These are phyloP conservation scores for Pygoscelis antarcticus DNA, from an alignment of 2,113 vertebrate species.

Conservation along the genomic window DNA sequence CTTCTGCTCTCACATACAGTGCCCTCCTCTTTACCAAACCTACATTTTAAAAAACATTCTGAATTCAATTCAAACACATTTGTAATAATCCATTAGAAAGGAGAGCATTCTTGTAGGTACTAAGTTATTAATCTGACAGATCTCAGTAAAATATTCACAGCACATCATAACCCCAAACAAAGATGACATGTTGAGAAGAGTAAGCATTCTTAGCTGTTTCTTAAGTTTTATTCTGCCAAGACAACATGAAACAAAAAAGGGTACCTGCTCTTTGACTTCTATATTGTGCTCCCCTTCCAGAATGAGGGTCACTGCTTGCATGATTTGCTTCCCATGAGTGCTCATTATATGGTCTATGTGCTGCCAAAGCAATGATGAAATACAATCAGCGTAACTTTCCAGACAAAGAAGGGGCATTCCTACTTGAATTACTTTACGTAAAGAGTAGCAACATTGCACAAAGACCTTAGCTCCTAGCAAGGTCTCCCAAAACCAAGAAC, in stretches of 20 bases:
- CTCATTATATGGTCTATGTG: constrained; percentile 99
- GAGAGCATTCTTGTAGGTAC: background rate
- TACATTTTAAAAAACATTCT: background rate
- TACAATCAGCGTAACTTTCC: constrained; percentile 3
- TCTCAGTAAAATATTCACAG: background rate
- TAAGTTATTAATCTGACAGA: background rate
- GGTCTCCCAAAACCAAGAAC: background rate
- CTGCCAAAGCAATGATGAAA: constrained; percentile 77
- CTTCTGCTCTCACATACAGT: background rate
- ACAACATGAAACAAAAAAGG: background rate
- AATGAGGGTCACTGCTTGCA: constrained; percentile 98
- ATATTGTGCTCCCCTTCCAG: constrained; percentile 95
- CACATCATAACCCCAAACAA: background rate
- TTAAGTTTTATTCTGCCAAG: background rate
- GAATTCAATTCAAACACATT: background rate
- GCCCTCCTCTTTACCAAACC: background rate
- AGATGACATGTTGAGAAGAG: background rate
- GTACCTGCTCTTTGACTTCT: constrained; percentile 98
- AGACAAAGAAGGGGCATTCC: background rate
- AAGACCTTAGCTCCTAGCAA: background rate
- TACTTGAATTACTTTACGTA: background rate
- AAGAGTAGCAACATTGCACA: background rate
- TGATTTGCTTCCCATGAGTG: constrained; percentile 96
- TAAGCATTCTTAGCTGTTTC: background rate
- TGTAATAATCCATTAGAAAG: background rate